Percentiles rank a stretch among this genome's conserved stretches.
Conservation (phyloP, 92 coral and sea anemone genomes). For the Zoanthus solanderi region DNA sequence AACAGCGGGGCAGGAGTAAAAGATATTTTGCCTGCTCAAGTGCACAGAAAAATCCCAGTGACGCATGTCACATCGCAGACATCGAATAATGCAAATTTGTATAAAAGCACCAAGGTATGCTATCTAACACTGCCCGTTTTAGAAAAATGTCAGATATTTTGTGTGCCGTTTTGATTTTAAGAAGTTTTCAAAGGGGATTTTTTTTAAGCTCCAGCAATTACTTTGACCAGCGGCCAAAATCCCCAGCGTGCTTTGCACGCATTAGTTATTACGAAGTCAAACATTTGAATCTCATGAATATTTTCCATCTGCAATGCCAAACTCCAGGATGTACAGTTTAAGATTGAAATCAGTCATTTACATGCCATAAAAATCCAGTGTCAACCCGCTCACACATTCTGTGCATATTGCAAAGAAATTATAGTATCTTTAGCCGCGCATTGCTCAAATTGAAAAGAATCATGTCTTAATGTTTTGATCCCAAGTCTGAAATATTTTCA, state of each 20-base stretch:
- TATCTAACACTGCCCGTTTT: background rate
- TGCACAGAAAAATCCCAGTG: constrained; percentile 56
- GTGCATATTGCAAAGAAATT: background rate
- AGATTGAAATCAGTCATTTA: too few relatives aligned
- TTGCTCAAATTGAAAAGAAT: background rate
- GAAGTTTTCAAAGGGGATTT: background rate
- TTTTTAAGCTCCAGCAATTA: too few relatives aligned
- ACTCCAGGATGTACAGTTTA: too few relatives aligned
- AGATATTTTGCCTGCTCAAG: constrained; percentile 79
- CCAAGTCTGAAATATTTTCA: background rate
- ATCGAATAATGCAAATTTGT: constrained; percentile 51
- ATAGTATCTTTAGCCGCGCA: too few relatives aligned
- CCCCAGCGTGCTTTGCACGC: too few relatives aligned
- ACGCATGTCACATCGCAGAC: constrained; percentile 64
- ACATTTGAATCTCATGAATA: too few relatives aligned
- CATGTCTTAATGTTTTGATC: background rate
- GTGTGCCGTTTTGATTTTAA: background rate
- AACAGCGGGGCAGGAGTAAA: constrained; percentile 63
- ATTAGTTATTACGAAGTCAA: too few relatives aligned
- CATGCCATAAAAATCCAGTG: too few relatives aligned
- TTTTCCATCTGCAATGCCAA: too few relatives aligned
- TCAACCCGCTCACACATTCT: background rate
- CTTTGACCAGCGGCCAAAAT: too few relatives aligned
- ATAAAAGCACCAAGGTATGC: constrained; percentile 59
- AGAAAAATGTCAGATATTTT: background rate